Conservation (phyloP, 2,888 invertebrate species). For the Meteorus cinctellus region DNA sequence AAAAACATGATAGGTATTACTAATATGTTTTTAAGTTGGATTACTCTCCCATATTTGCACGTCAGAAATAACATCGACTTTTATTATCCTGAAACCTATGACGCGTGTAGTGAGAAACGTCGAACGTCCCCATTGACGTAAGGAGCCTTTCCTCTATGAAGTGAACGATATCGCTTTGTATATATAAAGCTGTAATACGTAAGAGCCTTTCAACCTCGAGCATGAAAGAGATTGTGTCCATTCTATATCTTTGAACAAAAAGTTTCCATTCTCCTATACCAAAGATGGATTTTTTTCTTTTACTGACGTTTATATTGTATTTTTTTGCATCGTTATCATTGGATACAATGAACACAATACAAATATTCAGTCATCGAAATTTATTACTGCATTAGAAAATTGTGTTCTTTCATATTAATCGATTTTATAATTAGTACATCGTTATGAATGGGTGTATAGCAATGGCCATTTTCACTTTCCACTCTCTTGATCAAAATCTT, state of each 20-base stretch:
- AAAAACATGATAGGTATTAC: neutral
- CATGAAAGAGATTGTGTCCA: neutral
- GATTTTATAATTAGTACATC: too few species aligned
- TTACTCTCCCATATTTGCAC: slow-evolving; percentile 22
- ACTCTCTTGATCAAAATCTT: too few species aligned
- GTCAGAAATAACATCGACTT: slow-evolving; percentile 27
- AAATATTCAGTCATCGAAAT: too few species aligned
- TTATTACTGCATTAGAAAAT: too few species aligned
- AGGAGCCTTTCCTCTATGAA: neutral
- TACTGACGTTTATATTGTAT: neutral
- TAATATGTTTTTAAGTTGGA: slow-evolving; percentile 33
- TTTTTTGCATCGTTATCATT: too few species aligned
- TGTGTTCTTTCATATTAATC: too few species aligned
- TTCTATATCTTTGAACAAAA: neutral
- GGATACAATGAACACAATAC: too few species aligned
- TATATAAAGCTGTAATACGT: neutral
- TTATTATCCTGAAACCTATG: slow-evolving; percentile 42
- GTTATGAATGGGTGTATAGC: too few species aligned
- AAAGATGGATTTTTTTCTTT: slow-evolving; percentile 1
- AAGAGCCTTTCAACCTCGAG: neutral
- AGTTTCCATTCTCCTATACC: neutral
- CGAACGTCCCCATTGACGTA: neutral
- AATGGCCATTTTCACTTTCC: too few species aligned
- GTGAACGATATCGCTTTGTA: neutral
- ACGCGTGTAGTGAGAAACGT: slow-evolving; percentile 27